Evolutionary conservation across 2,888 invertebrate species (phyloP).

Genomic region (Rhingia rostrata): DNA sequence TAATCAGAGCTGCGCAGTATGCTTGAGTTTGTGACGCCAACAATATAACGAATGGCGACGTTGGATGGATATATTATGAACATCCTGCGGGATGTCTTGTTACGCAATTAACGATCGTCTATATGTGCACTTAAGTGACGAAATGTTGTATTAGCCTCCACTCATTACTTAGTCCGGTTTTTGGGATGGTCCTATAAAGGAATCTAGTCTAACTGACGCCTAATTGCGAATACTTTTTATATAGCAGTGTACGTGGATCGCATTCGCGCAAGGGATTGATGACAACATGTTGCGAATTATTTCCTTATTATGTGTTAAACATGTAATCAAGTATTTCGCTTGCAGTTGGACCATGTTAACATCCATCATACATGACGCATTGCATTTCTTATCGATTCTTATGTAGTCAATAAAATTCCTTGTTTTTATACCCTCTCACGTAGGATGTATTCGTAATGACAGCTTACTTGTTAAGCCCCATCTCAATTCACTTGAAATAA

Average conservation of each 20-base stretch:
- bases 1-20: conserved; percentile 13
- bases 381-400: no score
- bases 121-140: conserved; percentile 10
- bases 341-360: neutral
- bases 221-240: neutral
- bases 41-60: conserved; percentile 39
- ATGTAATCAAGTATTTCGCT: conserved; percentile 1
- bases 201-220: conserved; percentile 3
- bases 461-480: no score
- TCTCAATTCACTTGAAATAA: no score
- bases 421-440: no score
- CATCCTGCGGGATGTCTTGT: conserved; percentile 18
- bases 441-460: no score
- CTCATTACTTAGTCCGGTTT: conserved; percentile 21
- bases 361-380: neutral
- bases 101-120: conserved; percentile 39
- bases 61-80: conserved; percentile 18
- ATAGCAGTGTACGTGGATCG: neutral
- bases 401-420: no score
- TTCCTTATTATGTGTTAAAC: conserved; percentile 9
- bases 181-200: neutral
- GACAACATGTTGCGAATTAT: neutral
- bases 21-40: conserved; percentile 19
- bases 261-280: neutral
- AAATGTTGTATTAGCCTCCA: conserved; percentile 19